These are phyloP conservation scores for Poliocrania exsul DNA, from an alignment of 2,797 vertebrate genomes.

Conservation along the genomic window DNA sequence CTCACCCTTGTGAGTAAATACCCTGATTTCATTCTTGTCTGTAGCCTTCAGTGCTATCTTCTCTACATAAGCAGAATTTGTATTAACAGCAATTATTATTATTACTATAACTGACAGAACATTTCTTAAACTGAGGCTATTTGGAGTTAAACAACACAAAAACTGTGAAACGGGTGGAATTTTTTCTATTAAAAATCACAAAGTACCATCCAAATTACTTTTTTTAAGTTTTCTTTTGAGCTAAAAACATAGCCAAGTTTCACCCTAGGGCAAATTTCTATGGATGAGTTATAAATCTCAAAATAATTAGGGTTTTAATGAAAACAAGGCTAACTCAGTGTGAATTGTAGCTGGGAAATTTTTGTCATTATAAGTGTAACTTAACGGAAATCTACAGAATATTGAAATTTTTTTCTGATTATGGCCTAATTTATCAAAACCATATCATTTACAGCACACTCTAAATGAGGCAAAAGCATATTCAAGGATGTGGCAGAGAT, in stretches of 20 bases:
- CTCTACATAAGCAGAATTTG: neutral
- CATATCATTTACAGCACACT: slow-evolving; percentile 44
- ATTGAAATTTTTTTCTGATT: slow-evolving; percentile 69
- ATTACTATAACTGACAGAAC: neutral
- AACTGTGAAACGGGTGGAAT: neutral
- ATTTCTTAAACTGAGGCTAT: slow-evolving; percentile 8
- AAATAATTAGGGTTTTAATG: slow-evolving; percentile 79
- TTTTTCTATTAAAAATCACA: neutral
- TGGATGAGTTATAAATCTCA: slow-evolving; percentile 71
- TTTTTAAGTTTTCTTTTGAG: neutral
- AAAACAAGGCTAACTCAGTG: slow-evolving; percentile 68
- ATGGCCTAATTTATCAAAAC: slow-evolving; percentile 76
- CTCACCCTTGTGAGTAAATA: neutral
- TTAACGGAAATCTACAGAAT: slow-evolving; percentile 72
- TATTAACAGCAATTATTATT: neutral
- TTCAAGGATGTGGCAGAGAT: slow-evolving; percentile 58
- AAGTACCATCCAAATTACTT: neutral
- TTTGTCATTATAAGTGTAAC: slow-evolving; percentile 44
- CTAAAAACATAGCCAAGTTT: slow-evolving; percentile 31
- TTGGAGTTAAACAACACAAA: neutral
- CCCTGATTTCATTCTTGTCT: neutral
- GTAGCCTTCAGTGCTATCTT: neutral
- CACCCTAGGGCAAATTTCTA: slow-evolving; percentile 56
- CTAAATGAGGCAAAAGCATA: slow-evolving; percentile 67
- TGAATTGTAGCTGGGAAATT: slow-evolving; percentile 71